phyloP scores from a whole-genome alignment of 2,888 invertebrate species.

The Antheraea yamamai region DNA sequence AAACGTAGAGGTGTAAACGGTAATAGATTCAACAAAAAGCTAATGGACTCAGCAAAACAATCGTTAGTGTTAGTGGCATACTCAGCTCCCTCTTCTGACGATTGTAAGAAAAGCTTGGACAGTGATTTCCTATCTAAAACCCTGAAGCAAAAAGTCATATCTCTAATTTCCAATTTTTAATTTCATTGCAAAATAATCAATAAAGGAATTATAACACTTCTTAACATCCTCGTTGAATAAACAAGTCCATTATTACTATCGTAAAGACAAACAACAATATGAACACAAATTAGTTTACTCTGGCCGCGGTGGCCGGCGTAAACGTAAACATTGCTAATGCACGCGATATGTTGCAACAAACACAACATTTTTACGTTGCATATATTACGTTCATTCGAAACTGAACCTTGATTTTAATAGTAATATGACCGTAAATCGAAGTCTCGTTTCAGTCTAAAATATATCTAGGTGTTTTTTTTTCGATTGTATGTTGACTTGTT shows the following conservation, averaged over 20 bases:
- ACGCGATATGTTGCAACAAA: constrained; percentile 45
- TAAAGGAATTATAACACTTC: neutral
- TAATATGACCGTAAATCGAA: constrained; percentile 15
- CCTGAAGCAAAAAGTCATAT: neutral
- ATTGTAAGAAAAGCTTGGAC: neutral
- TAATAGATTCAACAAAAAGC: neutral
- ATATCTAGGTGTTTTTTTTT: constrained; percentile 1
- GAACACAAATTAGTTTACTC: constrained; percentile 16
- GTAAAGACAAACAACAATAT: constrained; percentile 3
- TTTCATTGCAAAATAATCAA: neutral
- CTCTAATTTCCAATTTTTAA: neutral
- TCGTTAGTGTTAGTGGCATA: neutral
- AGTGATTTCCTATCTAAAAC: neutral
- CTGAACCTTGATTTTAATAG: constrained; percentile 22
- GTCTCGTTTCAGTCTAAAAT: constrained; percentile 8
- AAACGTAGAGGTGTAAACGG: no score
- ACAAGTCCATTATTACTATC: neutral
- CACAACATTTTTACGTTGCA: constrained; percentile 29
- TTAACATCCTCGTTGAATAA: neutral
- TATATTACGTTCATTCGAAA: constrained; percentile 22
- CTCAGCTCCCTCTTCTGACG: neutral
- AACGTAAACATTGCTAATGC: constrained; percentile 37
- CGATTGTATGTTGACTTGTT: neutral
- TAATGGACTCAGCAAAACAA: neutral
- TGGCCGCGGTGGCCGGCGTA: constrained; percentile 23